Base-by-base conservation (phyloP, 2,113 vertebrate genomes). In the Falcunculus frontatus region DNA sequence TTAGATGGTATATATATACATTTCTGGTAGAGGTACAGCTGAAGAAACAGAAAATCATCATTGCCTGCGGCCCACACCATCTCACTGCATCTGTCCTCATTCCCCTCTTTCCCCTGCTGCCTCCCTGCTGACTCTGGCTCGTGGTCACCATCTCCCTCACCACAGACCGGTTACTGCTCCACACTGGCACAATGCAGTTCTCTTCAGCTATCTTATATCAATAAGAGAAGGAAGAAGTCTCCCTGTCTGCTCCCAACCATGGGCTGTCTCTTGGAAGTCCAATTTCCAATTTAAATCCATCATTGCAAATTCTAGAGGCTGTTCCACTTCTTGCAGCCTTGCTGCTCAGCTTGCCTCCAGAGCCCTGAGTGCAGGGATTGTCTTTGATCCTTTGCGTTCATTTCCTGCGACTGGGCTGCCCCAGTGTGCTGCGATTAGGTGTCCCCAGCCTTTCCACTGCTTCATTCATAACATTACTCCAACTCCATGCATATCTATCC, bases 21-120 rank as follows among this genome's bases (percentile, higher is more conserved):
- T 52, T 86, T 86, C 70, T 73, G 70, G 26, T 41, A 37, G 2
- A 68, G 50, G 20, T 52, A 41, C 55, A 37, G 79, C 41, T 67
- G 86, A 74, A 93, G 50, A 68, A 92, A 76, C 9, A 87, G 76
- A 68, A 52, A 83, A n/a, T 17, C 30, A 7, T 22, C 4, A 0
- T 7, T 42, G 15, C 21, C 50, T 4, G 0, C 11, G 25, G 35
- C 76, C 13, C 1, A 3, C 3, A 1, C 20, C 7, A 3, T 25
- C 60, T 75, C 0, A 0, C 42, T 76, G 74, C 67, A 26, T 44
- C 57, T 49, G 37, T 35, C 26, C 29, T 46, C 42, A 1, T 30
- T 55, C 7, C 20, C 39, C 16, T 65, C 35, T 42, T 64, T 13
- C 41, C 37, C 49, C 44, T n/a, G 33, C 42, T 37, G 70, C 35